Evolutionary conservation across 2,888 invertebrate species (phyloP), one percentile per base, ranked within the genome.

Genomic region (Morpho helenor): DNA sequence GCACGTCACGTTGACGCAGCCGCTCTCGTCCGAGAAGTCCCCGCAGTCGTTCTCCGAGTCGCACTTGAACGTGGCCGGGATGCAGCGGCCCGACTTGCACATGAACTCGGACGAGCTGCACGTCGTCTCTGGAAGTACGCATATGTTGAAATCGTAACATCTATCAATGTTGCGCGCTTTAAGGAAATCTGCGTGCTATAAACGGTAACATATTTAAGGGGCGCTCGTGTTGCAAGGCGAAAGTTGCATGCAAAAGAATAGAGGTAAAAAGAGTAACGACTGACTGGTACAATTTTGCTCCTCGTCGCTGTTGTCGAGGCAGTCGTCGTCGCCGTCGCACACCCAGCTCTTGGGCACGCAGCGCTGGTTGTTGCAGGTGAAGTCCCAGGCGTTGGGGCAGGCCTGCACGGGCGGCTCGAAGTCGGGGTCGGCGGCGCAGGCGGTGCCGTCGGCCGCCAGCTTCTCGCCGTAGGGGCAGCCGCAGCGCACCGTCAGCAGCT

Each of bases 21-120:
- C 96, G 7, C 93, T 93, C 87, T 99, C 99, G 83, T 99, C 99
- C 4, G 97, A 97, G 80, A 96, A 97, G 82, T 97, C 97, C 0
- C 97, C 97, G 78, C 99, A 99, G 85, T 99, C 99, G 83, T 99
- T 99, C 84, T 97, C 97, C 0, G 95, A 94, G 81, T 99, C 98
- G 79, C 99, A 99, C 57, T 95, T 95, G 91, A 98, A 98, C n/a
- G 95, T 96, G 50, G 94, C 92, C 0, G 98, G 98, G 63, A 99
- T 96, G 76, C 98, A 99, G 40, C 97, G 95, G 0, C 97, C 97
- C 0, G 97, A 95, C 74, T 95, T 95, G 84, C 99, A 99, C 83
- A 97, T 96, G 90, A 98, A 98, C 80, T 99, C 98, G 55, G 95
- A 96, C 0, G 95, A 91, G 49, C 95, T 94, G 82, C 99, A 99